A percentile compares a stretch with the other conserved stretches of the same genome.
phyloP scores from a whole-genome alignment of 2,113 vertebrate species.

The Rhea pennata region DNA sequence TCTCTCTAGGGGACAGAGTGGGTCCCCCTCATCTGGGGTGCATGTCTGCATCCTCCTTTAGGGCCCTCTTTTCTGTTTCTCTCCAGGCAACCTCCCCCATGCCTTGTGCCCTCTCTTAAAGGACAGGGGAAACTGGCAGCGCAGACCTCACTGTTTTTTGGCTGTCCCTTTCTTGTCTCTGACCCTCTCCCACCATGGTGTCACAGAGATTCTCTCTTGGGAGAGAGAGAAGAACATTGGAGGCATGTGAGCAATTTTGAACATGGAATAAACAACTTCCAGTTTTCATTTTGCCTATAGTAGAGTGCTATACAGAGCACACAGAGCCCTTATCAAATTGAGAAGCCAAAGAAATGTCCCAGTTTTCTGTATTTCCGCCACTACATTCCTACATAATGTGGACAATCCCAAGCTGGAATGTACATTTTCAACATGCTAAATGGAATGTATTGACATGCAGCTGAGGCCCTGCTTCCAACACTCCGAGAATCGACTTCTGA shows the following conservation, averaged over 20 bases:
- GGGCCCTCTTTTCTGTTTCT: neutral
- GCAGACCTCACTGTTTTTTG: neutral
- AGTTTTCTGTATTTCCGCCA: neutral
- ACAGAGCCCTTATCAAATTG: neutral
- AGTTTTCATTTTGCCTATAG: neutral
- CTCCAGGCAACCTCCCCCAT: neutral
- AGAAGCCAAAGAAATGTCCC: neutral
- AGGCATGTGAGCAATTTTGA: neutral
- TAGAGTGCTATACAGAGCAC: neutral
- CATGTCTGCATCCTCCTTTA: neutral
- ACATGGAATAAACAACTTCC: neutral
- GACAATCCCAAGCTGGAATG: neutral
- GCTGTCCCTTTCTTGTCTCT: neutral
- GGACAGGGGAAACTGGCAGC: neutral
- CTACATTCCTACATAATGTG: accelerated
- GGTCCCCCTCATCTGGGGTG: neutral
- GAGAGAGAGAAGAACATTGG: neutral
- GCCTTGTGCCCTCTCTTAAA: neutral
- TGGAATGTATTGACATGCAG: accelerated
- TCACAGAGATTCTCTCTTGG: neutral
- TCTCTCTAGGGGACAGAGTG: accelerated
- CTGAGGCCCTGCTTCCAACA: neutral
- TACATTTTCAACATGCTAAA: accelerated
- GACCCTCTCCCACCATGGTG: slow-evolving; percentile 25
- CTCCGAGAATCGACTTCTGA: accelerated